Conservation (phyloP, 2,797 vertebrate genomes). For the Ispidina picta region DNA sequence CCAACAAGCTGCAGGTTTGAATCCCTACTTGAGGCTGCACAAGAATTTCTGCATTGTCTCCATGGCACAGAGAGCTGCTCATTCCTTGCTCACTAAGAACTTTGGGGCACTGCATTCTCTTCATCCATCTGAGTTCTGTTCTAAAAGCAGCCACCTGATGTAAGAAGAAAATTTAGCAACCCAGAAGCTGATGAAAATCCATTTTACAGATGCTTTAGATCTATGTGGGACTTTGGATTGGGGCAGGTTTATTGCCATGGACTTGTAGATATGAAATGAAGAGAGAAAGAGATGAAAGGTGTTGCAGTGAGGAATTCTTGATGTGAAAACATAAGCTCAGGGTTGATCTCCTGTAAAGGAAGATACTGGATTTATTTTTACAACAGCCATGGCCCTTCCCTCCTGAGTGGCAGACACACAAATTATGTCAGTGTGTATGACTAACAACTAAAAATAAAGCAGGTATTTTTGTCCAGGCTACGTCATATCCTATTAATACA, state of each 20-base stretch:
- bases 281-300: background rate
- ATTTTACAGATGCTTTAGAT: background rate
- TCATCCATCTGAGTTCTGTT: background rate
- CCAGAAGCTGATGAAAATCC: background rate
- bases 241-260: background rate
- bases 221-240: background rate
- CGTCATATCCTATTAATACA: constrained; percentile 30
- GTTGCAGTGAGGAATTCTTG: background rate
- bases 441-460: constrained; percentile 64
- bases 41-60: background rate
- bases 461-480: constrained; percentile 41
- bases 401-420: constrained; percentile 66
- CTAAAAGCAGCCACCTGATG: background rate
- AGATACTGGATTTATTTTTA: constrained; percentile 54
- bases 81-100: background rate
- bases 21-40: background rate
- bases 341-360: background rate
- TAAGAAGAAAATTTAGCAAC: background rate
- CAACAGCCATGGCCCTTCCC: constrained; percentile 30
- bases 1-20: background rate
- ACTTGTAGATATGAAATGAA: background rate
- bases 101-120: background rate
- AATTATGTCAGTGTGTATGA: constrained; percentile 68
- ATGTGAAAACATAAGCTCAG: background rate
- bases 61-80: background rate